These are phyloP conservation scores for Pterocles gutturalis DNA, from an alignment of 2,113 vertebrate genomes.

Conservation along the genomic window DNA sequence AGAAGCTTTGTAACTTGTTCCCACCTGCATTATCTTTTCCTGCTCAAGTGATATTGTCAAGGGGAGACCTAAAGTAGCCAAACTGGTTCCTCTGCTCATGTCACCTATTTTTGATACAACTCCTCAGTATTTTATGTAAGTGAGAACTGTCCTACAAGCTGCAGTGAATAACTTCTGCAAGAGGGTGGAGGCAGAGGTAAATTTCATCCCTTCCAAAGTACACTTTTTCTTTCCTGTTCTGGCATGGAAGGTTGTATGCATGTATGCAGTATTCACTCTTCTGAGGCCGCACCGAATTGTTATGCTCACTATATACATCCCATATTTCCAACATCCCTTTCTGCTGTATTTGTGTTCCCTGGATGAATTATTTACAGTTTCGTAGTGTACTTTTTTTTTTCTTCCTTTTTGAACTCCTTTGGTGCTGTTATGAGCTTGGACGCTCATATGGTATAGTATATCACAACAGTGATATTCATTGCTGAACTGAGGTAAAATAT, in stretches of 20 bases:
- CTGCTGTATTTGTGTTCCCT: background rate
- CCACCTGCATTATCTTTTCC: background rate
- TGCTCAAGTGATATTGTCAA: background rate
- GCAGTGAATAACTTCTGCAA: background rate
- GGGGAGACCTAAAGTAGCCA: background rate
- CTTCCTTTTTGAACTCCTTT: background rate
- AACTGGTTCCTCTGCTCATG: background rate
- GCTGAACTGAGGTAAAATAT: background rate
- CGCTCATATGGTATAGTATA: background rate
- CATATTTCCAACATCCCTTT: background rate
- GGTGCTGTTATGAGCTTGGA: background rate
- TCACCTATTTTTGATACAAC: background rate
- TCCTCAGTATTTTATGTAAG: background rate
- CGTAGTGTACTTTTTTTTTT: background rate
- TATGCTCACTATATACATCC: background rate
- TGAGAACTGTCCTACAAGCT: background rate
- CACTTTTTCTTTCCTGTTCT: background rate
- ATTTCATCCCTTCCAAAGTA: background rate
- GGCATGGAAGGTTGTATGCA: background rate
- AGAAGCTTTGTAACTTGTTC: background rate
- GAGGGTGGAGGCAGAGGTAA: background rate
- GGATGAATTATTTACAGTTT: background rate
- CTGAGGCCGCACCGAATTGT: background rate
- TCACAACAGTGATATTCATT: background rate
- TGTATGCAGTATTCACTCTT: background rate